Evolutionary conservation across 2,113 vertebrate genomes (phyloP), one percentile per base, ranked within the genome.

Genomic region (Istiophorus platypterus): DNA sequence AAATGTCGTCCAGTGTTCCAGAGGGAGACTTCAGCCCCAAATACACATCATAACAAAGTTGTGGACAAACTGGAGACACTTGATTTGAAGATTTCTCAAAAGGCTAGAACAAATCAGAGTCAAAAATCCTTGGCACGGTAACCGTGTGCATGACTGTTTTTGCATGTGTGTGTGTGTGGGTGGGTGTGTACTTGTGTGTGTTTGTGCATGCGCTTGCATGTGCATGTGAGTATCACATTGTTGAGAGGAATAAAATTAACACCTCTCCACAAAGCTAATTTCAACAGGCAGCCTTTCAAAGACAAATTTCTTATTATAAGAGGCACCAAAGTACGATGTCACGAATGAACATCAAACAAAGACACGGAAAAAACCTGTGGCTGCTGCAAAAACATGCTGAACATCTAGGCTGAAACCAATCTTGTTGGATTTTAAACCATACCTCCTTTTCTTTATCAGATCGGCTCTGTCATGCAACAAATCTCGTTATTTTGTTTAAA

Each of bases 361-460:
- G 64, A 73, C 42, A 39, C 78, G 39, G 76, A 51, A 76, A 65
- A 81, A 63, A 89, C 80, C 74, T 86, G 83, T 75, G 62, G 79
- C 74, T 85, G 76, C 59, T 58, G 37, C 42, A 26, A 56, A 72
- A 78, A 73, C 62, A 64, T 5, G 22, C 26, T 34, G 22, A 68
- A 51, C 41, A 57, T 61, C 39, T 3, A 31, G 41, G 27, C 37
- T 3, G 2, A 51, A 17, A 63, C 20, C 18, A 12, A 42, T 29
- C 29, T 29, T 72, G 62, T 68, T 56, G 57, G 34, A 78, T 74
- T 74, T 57, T 10, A 65, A 64, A 41, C 27, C 26, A 41, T 10
- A 8, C 17, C 54, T 14, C 7, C 8, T 45, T 29, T 47, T 82
- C 57, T 62, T 26, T 56, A 24, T 66, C 34, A 37, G 58, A 72